Evolutionary conservation across 2,888 invertebrate genomes (phyloP).

Genomic region (Cyclophora punctaria): DNA sequence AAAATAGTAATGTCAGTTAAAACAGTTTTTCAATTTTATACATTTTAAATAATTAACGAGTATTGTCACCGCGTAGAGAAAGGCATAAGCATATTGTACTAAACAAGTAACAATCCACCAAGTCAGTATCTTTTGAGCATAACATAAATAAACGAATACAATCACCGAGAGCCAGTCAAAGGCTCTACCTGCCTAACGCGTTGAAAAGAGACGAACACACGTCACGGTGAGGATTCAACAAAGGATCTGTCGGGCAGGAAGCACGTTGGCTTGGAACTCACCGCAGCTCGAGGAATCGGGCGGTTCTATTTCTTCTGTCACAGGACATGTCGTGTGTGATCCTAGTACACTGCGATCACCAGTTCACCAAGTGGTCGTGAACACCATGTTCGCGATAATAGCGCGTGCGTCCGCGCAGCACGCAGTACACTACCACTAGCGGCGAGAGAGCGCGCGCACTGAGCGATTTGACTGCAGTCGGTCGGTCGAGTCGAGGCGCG

Average conservation of each 20-base stretch:
- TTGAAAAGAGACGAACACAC: conserved; percentile 64
- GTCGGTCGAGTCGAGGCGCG: conserved; percentile 10
- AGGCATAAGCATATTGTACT: too few relatives aligned
- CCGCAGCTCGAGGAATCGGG: conserved; percentile 72
- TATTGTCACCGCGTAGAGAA: too few relatives aligned
- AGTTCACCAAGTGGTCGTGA: conserved; percentile 60
- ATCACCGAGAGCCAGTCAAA: conserved; percentile 15
- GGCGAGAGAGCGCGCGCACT: conserved; percentile 73
- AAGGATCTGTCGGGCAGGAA: conserved; percentile 52
- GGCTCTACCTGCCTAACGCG: conserved; percentile 44
- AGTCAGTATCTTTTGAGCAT: conserved; percentile 16
- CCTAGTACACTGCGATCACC: conserved; percentile 49
- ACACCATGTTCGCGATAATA: conserved; percentile 56
- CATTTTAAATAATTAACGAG: too few relatives aligned
- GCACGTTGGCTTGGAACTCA: conserved; percentile 60
- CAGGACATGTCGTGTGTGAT: conserved; percentile 68
- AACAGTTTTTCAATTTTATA: too few relatives aligned
- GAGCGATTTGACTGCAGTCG: conserved; percentile 34
- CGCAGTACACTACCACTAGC: conserved; percentile 68
- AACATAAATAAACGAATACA: conserved; percentile 14
- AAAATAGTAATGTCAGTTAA: too few relatives aligned
- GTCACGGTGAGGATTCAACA: conserved; percentile 63
- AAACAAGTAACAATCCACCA: too few relatives aligned
- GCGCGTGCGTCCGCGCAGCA: conserved; percentile 62
- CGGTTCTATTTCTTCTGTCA: conserved; percentile 70